Percentiles rank a stretch among this genome's conserved stretches.
phyloP scores from a whole-genome alignment of 1,140 invertebrate genomes.

The Zophobas morio region DNA sequence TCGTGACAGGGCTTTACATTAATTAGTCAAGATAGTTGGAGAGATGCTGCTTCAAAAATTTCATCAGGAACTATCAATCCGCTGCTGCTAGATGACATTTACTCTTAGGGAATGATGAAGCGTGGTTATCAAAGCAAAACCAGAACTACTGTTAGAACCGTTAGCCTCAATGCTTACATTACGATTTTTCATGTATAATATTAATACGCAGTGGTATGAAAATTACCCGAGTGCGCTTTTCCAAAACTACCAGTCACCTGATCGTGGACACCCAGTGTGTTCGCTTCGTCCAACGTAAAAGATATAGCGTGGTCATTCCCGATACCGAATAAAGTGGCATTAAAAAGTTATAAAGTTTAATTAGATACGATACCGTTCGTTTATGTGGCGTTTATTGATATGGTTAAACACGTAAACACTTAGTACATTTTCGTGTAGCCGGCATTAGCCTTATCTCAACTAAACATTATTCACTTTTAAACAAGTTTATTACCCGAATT shows the following conservation, averaged over 20 bases:
- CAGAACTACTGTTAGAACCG: too few relatives aligned
- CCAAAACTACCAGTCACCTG: too few relatives aligned
- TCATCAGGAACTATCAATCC: neutral
- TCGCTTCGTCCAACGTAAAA: too few relatives aligned
- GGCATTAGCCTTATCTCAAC: slow-evolving; percentile 30
- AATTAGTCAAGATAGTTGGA: slow-evolving; percentile 26
- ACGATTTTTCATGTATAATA: too few relatives aligned
- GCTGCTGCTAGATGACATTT: too few relatives aligned
- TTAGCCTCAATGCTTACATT: too few relatives aligned
- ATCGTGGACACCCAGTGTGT: too few relatives aligned
- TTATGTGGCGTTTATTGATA: slow-evolving; percentile 27
- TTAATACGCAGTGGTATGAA: too few relatives aligned
- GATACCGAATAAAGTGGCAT: slow-evolving; percentile 1
- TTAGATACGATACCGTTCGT: slow-evolving; percentile 25
- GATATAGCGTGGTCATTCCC: too few relatives aligned
- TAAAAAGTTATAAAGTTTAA: slow-evolving; percentile 31
- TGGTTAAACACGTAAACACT: slow-evolving; percentile 39
- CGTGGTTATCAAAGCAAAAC: too few relatives aligned
- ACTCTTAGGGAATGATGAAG: too few relatives aligned
- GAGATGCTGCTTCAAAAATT: slow-evolving; percentile 8
- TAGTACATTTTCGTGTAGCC: slow-evolving; percentile 36
- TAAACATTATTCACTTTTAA: slow-evolving; percentile 32
- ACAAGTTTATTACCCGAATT: slow-evolving; percentile 31
- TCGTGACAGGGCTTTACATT: slow-evolving; percentile 36
- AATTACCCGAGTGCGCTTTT: too few relatives aligned